These are phyloP conservation scores for Perca schrenkii DNA, from an alignment of 2,113 vertebrate species.

Conservation along the genomic window DNA sequence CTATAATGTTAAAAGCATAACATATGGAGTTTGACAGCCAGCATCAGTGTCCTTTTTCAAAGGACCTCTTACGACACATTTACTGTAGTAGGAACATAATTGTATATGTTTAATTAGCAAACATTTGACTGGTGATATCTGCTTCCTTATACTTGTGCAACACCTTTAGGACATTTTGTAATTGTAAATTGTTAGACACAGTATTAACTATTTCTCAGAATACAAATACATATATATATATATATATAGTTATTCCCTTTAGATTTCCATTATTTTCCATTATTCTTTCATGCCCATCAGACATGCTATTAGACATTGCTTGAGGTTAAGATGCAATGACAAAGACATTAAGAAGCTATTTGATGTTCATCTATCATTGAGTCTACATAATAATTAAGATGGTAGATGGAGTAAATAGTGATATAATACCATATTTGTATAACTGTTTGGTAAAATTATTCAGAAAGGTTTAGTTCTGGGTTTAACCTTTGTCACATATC, in stretches of 20 bases:
- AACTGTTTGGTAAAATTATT: background rate
- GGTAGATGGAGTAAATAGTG: background rate
- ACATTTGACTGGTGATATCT: background rate
- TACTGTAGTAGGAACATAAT: background rate
- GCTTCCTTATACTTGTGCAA: background rate
- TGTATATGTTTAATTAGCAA: background rate
- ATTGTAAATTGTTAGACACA: background rate
- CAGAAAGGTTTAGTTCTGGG: background rate
- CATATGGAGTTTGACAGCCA: background rate
- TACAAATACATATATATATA: background rate
- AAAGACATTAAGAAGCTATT: background rate
- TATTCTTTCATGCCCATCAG: background rate
- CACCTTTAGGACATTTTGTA: background rate
- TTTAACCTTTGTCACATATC: slow-evolving; percentile 2
- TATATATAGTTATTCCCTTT: background rate
- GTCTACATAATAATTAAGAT: background rate
- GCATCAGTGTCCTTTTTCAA: background rate
- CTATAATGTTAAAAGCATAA: background rate
- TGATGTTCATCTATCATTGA: background rate
- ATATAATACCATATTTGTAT: background rate
- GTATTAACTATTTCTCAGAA: background rate
- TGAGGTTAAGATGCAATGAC: background rate
- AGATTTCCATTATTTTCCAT: background rate
- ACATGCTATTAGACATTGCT: background rate
- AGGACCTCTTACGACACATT: background rate